These are phyloP conservation scores for Sphaerophoria taeniata DNA, from an alignment of 2,888 invertebrate genomes.

Conservation along the genomic window DNA sequence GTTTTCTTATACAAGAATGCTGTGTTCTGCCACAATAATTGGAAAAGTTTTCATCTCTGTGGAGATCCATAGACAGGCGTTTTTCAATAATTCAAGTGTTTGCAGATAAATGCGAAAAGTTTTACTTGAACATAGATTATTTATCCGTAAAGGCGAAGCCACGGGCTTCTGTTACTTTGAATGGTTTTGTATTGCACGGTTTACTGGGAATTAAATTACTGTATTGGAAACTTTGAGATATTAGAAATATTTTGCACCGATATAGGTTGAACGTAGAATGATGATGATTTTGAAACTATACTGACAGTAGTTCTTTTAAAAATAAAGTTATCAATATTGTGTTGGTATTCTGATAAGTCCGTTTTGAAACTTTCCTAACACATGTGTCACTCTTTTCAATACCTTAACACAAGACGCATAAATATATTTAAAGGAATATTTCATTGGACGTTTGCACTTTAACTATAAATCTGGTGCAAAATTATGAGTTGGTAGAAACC, in stretches of 20 bases:
- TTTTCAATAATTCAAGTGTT: conserved; percentile 74
- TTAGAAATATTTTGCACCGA: background rate
- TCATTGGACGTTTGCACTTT: no score
- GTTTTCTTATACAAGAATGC: conserved; percentile 44
- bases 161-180: conserved; percentile 31
- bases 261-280: no score
- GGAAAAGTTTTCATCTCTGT: conserved; percentile 80
- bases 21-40: conserved; percentile 79
- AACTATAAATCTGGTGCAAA: no score
- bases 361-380: no score
- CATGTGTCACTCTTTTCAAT: no score
- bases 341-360: no score
- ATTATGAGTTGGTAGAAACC: no score
- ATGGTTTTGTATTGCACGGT: conserved; percentile 9
- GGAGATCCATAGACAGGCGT: conserved; percentile 74
- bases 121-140: conserved; percentile 74
- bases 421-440: no score
- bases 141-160: conserved; percentile 50
- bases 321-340: no score
- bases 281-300: no score
- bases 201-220: conserved; percentile 23
- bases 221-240: conserved; percentile 27
- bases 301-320: no score
- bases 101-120: conserved; percentile 74
- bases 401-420: no score